These are phyloP conservation scores for Actinernus sp. DNA, from an alignment of 92 coral and sea anemone genomes.

Conservation along the genomic window DNA sequence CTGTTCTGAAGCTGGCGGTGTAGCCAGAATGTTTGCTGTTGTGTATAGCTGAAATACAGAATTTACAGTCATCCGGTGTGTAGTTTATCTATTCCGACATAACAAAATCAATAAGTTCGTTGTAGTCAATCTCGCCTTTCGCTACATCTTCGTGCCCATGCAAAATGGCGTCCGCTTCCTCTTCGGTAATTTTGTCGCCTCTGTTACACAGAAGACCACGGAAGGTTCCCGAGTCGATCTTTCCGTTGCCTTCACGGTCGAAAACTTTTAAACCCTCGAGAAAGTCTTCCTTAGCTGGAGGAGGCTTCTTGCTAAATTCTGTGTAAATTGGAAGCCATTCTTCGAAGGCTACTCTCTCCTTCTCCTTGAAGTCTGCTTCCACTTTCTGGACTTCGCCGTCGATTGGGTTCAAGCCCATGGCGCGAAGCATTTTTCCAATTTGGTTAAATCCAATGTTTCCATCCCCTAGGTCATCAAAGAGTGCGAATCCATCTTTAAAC, in stretches of 20 bases:
- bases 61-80: no score
- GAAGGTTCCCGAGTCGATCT: slow-evolving; percentile 82
- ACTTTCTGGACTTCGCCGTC: slow-evolving; percentile 80
- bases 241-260: slow-evolving; percentile 93
- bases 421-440: slow-evolving; percentile 74
- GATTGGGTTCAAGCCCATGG: slow-evolving; percentile 87
- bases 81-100: slow-evolving; percentile 58
- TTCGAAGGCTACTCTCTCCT: slow-evolving; percentile 71
- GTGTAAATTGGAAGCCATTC: slow-evolving; percentile 76
- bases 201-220: slow-evolving; percentile 80
- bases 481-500: slow-evolving; percentile 78
- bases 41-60: no score
- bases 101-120: slow-evolving; percentile 90
- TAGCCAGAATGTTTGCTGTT: no score
- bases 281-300: slow-evolving; percentile 87
- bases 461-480: slow-evolving; percentile 88
- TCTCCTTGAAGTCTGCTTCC: slow-evolving; percentile 62
- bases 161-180: slow-evolving; percentile 80
- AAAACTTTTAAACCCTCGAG: slow-evolving; percentile 93
- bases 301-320: slow-evolving; percentile 76
- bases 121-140: slow-evolving; percentile 83
- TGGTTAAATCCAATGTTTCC: slow-evolving; percentile 76
- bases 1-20: no score
- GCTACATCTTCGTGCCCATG: slow-evolving; percentile 81
- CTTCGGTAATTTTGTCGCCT: slow-evolving; percentile 77